These are phyloP conservation scores for Pseudopipra pipra DNA, from an alignment of 2,113 vertebrate genomes.

Conservation along the genomic window DNA sequence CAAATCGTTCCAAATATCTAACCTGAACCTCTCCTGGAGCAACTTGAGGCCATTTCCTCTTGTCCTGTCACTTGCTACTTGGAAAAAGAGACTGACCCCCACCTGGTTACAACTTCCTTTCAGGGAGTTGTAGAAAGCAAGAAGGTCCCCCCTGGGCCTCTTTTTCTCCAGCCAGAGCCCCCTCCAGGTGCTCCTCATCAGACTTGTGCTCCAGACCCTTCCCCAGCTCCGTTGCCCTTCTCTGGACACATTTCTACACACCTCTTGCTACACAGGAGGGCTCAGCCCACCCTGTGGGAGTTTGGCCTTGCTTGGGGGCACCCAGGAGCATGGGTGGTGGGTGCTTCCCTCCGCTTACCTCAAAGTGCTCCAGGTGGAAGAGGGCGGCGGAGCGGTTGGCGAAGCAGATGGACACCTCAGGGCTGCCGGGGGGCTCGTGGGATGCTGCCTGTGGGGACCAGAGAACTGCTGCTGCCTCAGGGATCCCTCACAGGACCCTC, in stretches of 20 bases:
- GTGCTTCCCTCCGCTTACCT: constrained; percentile 69
- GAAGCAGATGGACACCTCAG: constrained; percentile 85
- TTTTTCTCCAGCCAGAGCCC: background rate
- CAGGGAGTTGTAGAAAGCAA: background rate
- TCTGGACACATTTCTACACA: no score
- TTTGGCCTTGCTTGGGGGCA: background rate
- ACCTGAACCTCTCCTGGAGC: background rate
- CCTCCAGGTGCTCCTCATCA: background rate
- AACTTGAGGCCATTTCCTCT: background rate
- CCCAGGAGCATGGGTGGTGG: background rate
- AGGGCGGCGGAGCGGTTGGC: constrained; percentile 93
- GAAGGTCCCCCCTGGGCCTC: background rate
- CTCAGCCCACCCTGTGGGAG: background rate
- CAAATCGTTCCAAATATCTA: background rate
- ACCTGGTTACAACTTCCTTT: background rate
- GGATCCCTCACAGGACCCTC: background rate
- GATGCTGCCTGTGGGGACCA: constrained; percentile 79
- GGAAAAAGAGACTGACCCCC: background rate
- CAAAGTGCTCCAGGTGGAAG: constrained; percentile 78
- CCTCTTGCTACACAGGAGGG: background rate
- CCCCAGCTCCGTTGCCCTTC: background rate
- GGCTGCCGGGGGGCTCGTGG: constrained; percentile 71
- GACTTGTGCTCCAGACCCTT: background rate
- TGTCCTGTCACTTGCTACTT: background rate
- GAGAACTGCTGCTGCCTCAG: background rate